Evolutionary conservation across 1,140 invertebrate genomes (phyloP).

Genomic region (Stegodyphus dumicola): DNA sequence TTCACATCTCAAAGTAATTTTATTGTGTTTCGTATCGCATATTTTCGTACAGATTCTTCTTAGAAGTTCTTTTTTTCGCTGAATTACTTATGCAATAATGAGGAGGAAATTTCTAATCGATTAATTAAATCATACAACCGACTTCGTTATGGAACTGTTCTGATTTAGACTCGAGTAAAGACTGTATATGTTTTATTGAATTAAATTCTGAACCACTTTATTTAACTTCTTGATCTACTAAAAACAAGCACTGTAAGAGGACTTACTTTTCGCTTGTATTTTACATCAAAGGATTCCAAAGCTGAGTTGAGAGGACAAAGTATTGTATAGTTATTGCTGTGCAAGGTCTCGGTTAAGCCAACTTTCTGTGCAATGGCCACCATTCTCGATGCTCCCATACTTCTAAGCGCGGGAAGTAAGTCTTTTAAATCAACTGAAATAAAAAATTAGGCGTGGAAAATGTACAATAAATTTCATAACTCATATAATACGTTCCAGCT

Average conservation of each 20-base stretch:
- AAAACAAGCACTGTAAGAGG: neutral
- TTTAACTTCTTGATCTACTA: neutral
- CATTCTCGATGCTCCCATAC: constrained; percentile 72
- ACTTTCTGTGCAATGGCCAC: constrained; percentile 69
- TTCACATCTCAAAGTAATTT: too few species aligned
- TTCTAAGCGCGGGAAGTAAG: constrained; percentile 71
- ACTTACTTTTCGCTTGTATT: constrained; percentile 3
- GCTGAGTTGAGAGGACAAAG: constrained; percentile 73
- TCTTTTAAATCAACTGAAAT: constrained; percentile 70
- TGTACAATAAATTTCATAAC: too few species aligned
- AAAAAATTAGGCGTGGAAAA: neutral
- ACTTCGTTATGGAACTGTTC: neutral
- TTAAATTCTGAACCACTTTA: neutral
- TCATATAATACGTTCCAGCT: too few species aligned
- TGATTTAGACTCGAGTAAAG: neutral
- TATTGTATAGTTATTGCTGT: constrained; percentile 71
- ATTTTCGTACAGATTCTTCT: too few species aligned
- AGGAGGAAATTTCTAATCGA: neutral
- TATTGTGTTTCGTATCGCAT: too few species aligned
- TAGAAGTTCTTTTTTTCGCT: too few species aligned
- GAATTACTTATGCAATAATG: neutral
- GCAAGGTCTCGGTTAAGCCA: constrained; percentile 68
- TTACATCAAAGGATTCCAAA: constrained; percentile 65
- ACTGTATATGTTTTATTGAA: neutral
- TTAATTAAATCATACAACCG: neutral